Evolutionary conservation across 2,113 vertebrate genomes (phyloP).

Genomic region (Haplotaxodon microlepis): DNA sequence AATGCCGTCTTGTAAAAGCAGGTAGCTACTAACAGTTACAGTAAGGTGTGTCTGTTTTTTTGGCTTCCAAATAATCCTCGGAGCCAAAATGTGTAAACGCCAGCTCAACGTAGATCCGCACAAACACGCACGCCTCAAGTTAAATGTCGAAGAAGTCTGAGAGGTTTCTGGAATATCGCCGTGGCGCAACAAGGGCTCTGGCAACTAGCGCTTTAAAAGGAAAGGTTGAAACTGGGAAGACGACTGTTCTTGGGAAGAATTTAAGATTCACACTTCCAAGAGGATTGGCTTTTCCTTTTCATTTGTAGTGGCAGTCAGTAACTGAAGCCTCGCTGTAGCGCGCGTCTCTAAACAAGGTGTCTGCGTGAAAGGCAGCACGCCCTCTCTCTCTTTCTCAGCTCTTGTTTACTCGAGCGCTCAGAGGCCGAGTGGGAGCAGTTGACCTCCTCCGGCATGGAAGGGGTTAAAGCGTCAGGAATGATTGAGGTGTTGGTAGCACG

Average conservation of each 20-base stretch:
- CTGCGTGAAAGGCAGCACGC: background rate
- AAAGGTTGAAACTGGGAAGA: background rate
- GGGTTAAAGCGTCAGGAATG: constrained; percentile 56
- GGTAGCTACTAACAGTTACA: background rate
- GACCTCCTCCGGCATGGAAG: constrained; percentile 14
- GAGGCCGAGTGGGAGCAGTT: constrained; percentile 8
- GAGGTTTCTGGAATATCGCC: constrained; percentile 4
- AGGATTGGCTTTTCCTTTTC: constrained; percentile 46
- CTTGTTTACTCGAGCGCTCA: constrained; percentile 17
- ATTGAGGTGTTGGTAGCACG: constrained; percentile 55
- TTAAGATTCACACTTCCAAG: constrained; percentile 17
- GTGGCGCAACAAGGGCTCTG: background rate
- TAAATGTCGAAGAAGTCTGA: background rate
- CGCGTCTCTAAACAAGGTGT: background rate
- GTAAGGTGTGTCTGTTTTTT: constrained; percentile 16
- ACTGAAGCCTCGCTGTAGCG: constrained; percentile 19
- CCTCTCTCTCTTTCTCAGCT: background rate
- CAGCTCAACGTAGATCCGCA: background rate
- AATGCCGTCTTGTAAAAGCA: background rate
- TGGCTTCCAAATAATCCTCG: background rate
- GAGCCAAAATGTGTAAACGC: background rate
- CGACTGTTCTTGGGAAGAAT: constrained; percentile 27
- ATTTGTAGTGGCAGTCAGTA: constrained; percentile 50
- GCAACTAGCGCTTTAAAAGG: background rate
- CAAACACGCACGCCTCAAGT: background rate